Evolutionary conservation across 30 jellyfish, hydroid and myxozoan species (phyloP).

Genomic region (Rhopilema esculentum): DNA sequence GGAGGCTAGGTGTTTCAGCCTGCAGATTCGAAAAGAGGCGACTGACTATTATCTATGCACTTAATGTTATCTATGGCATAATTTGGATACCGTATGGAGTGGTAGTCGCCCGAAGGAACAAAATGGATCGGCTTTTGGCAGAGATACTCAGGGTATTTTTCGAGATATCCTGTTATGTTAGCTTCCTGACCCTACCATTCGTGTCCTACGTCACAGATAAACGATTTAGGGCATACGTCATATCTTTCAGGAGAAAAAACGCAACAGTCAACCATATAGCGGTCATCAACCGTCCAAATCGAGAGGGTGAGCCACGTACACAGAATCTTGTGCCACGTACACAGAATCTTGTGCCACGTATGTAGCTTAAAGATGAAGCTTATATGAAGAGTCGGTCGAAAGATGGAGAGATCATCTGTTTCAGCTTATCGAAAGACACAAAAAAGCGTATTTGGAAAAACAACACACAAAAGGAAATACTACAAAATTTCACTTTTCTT

Average conservation of each 20-base stretch:
- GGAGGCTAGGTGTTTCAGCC: slow-evolving; percentile 8
- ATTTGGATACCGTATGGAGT: slow-evolving; percentile 58
- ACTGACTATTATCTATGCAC: not conserved
- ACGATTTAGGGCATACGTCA: slow-evolving; percentile 13
- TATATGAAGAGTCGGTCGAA: too few relatives aligned
- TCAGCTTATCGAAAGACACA: too few relatives aligned
- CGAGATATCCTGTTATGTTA: slow-evolving; percentile 7
- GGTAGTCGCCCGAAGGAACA: not conserved
- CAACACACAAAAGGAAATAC: too few relatives aligned
- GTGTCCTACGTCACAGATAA: slow-evolving; percentile 42
- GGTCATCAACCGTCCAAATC: too few relatives aligned
- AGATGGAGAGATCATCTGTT: too few relatives aligned
- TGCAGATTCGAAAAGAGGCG: slow-evolving; percentile 26
- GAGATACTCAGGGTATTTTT: not conserved
- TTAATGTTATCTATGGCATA: not conserved
- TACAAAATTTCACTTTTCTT: too few relatives aligned
- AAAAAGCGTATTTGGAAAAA: too few relatives aligned
- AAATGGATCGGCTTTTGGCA: not conserved
- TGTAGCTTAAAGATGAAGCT: too few relatives aligned
- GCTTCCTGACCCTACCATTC: slow-evolving; percentile 22
- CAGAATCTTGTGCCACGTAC: too few relatives aligned
- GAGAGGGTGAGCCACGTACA: too few relatives aligned
- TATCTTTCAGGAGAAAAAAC: not conserved
- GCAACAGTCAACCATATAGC: too few relatives aligned
- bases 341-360: too few relatives aligned